Conservation (phyloP, 1,140 invertebrate species). For the Bombus breviceps region DNA sequence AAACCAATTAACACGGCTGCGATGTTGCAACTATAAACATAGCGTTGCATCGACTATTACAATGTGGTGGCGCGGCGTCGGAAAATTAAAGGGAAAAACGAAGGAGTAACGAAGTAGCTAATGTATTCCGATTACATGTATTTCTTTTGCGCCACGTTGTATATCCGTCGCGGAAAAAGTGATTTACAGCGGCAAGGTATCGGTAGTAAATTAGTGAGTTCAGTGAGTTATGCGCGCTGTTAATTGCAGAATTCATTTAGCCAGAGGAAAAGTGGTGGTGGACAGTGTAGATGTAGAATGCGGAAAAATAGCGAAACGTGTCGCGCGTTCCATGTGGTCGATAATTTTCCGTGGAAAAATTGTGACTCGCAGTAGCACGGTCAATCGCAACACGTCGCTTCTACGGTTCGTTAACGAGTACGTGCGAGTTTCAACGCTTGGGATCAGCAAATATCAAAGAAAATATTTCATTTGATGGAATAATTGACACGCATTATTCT, state of each 20-base stretch:
- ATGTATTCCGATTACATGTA: slow-evolving; percentile 7
- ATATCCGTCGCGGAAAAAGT: background rate
- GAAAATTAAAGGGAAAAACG: background rate
- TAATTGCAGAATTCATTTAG: slow-evolving; percentile 18
- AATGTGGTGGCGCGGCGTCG: background rate
- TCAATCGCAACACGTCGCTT: background rate
- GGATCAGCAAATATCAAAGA: background rate
- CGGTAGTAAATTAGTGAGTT: background rate
- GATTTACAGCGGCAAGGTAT: slow-evolving; percentile 18
- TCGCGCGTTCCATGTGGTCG: background rate
- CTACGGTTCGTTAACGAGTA: background rate
- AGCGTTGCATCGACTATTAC: background rate
- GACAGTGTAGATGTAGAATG: background rate
- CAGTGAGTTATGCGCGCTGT: background rate
- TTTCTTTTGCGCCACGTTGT: background rate
- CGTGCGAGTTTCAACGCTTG: background rate
- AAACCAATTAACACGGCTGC: background rate
- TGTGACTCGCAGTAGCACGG: background rate
- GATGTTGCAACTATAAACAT: background rate
- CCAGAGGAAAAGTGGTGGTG: background rate
- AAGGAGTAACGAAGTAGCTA: background rate
- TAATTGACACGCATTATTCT: background rate
- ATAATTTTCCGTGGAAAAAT: background rate
- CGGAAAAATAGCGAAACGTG: slow-evolving; percentile 2
- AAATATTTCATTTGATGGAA: background rate